Evolutionary conservation across 2,888 invertebrate genomes (phyloP), one percentile per base, ranked within the genome.

Genomic region (Hedya salicella): DNA sequence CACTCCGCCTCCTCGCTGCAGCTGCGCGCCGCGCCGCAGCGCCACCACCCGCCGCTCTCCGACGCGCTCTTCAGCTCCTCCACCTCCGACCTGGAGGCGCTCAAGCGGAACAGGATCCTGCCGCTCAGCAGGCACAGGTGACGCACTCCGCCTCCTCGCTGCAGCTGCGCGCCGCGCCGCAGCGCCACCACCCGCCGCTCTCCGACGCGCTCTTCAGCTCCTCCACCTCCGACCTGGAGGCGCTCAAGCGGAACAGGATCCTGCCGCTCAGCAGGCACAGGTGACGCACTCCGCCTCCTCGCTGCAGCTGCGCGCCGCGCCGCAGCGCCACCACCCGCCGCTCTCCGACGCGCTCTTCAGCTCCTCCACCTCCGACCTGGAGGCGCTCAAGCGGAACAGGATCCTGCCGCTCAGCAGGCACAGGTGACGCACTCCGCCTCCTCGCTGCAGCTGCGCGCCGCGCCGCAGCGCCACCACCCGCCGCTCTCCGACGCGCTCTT

Each of bases 221-320:
- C 64, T 89, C 89, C 73, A 88, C 89, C 0, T 85, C 89, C 0
- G 89, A 90, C 69, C 75, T 91, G 25, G 86, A 87, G 78, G 80
- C 81, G 42, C 80, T 89, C 39, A 83, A 85, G 72, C 8, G 36
- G 36, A 72, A 87, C 64, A 84, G 19, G 19, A 36, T 62, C 6
- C 46, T 39, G n/a, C 32, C 64, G n/a, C 53, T 53, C 39, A 53
- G 52, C 52, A 52, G 52, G 32, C 50, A 50, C 50, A 50, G 50
- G 49, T 53, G 13, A 0, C 17, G 44, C 17, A 6, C n/a, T n/a
- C n/a, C n/a, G n/a, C n/a, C n/a, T n/a, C n/a, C n/a, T n/a, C n/a
- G n/a, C n/a, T n/a, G n/a, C n/a, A n/a, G n/a, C n/a, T n/a, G n/a
- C n/a, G n/a, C n/a, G 40, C 40, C 14, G 40, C 40, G n/a, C n/a